Percentiles rank a stretch among this genome's conserved stretches.
Conservation (phyloP, 2,797 vertebrate species). For the Caiman crocodilus region DNA sequence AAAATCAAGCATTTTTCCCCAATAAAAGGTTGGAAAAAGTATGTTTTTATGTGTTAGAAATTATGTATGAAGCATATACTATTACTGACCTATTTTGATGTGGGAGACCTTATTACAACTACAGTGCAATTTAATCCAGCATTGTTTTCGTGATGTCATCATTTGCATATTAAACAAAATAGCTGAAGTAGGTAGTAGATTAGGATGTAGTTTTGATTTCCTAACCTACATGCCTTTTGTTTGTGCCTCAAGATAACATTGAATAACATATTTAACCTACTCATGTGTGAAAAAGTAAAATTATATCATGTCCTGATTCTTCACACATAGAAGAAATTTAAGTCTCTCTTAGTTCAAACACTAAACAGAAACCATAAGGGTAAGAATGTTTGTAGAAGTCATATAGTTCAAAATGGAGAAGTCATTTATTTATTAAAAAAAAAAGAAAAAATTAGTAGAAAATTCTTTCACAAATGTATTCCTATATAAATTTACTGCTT, state of each 20-base stretch:
- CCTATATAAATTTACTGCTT: not conserved
- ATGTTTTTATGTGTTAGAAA: not conserved
- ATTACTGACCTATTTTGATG: not conserved
- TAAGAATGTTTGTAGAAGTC: not conserved
- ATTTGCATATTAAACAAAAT: constrained; percentile 9
- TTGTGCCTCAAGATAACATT: constrained; percentile 69
- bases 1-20: not conserved
- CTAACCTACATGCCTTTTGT: constrained; percentile 66
- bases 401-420: not conserved
- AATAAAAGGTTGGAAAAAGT: not conserved
- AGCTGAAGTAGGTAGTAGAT: constrained; percentile 16
- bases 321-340: constrained; percentile 25
- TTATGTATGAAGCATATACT: not conserved
- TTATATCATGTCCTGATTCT: constrained; percentile 50
- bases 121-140: not conserved
- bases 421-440: not conserved
- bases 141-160: not conserved
- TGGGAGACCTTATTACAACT: not conserved
- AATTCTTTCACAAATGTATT: constrained; percentile 15
- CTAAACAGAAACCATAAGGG: not conserved
- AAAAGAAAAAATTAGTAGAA: not conserved
- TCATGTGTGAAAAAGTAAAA: constrained; percentile 62
- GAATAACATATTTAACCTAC: constrained; percentile 72
- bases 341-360: constrained; percentile 33
- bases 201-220: constrained; percentile 38